Percentiles rank a stretch among this genome's conserved stretches.
Conservation (phyloP, 2,797 vertebrate species). For the Coendou prehensilis region DNA sequence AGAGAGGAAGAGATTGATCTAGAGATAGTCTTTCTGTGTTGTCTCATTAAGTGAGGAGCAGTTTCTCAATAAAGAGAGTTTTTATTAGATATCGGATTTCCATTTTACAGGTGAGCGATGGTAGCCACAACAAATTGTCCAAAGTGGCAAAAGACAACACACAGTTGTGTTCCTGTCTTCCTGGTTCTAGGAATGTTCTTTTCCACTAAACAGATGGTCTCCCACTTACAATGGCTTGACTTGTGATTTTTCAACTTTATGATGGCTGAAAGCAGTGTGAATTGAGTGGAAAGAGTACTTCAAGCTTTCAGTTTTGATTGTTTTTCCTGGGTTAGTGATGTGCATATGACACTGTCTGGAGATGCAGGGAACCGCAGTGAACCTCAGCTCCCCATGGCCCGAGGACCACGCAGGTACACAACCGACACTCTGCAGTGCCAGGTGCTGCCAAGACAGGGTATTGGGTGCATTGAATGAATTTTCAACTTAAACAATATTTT, state of each 20-base stretch:
- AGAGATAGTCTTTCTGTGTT: neutral
- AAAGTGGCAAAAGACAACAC: slow-evolving; percentile 10
- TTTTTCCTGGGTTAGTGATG: neutral
- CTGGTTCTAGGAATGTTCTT: neutral
- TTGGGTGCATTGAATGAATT: neutral
- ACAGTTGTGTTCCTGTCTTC: neutral
- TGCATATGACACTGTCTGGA: neutral
- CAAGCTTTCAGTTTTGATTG: neutral
- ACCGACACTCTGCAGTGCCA: neutral
- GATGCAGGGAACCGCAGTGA: neutral
- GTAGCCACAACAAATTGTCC: neutral
- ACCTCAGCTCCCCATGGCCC: neutral
- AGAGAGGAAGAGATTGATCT: neutral
- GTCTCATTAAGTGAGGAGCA: neutral
- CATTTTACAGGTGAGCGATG: neutral
- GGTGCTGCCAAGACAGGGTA: neutral
- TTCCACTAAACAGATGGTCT: neutral
- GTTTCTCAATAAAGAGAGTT: neutral
- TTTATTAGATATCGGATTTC: neutral
- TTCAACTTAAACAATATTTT: neutral
- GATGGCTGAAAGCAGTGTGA: neutral
- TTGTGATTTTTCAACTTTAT: neutral
- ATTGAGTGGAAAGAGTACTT: neutral
- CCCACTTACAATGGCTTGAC: neutral
- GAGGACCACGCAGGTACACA: too few relatives aligned